phyloP scores from a whole-genome alignment of 2,888 invertebrate genomes.

The Drosophila recens region DNA sequence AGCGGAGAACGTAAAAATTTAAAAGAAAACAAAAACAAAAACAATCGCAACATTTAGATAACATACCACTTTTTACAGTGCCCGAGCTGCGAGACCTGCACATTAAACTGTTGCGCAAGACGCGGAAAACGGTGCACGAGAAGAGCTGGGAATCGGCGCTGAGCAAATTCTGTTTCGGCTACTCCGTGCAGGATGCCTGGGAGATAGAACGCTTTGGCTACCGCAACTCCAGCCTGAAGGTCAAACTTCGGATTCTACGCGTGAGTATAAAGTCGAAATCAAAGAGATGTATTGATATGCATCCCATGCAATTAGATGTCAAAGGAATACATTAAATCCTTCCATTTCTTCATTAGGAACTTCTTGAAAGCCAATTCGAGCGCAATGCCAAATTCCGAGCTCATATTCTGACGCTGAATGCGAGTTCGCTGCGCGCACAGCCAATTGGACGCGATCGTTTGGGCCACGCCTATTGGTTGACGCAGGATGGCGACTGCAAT shows the following conservation, averaged over 20 bases:
- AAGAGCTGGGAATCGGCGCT: slow-evolving; percentile 96
- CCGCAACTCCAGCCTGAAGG: slow-evolving; percentile 94
- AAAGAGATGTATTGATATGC: neutral
- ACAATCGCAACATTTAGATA: slow-evolving; percentile 37
- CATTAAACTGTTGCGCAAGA: slow-evolving; percentile 94
- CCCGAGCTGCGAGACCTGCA: slow-evolving; percentile 94
- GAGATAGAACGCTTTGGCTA: slow-evolving; percentile 98
- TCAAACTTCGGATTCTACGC: slow-evolving; percentile 95
- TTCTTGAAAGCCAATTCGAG: slow-evolving; percentile 98
- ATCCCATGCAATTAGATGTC: neutral
- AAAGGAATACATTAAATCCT: neutral
- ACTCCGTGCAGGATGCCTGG: slow-evolving; percentile 95
- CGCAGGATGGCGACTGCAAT: slow-evolving; percentile 94
- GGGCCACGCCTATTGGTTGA: slow-evolving; percentile 97
- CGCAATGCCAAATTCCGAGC: slow-evolving; percentile 96
- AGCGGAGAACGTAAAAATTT: slow-evolving; percentile 50
- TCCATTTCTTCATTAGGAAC: slow-evolving; percentile 87
- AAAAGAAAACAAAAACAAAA: slow-evolving; percentile 30
- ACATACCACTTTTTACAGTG: slow-evolving; percentile 87
- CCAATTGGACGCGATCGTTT: slow-evolving; percentile 96
- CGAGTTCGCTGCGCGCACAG: slow-evolving; percentile 92
- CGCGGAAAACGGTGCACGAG: slow-evolving; percentile 91
- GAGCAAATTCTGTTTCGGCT: slow-evolving; percentile 95
- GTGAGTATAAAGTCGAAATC: slow-evolving; percentile 86
- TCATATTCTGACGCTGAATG: slow-evolving; percentile 91